phyloP scores from a whole-genome alignment of 2,113 vertebrate genomes.

The Corythoichthys haematopterus region DNA sequence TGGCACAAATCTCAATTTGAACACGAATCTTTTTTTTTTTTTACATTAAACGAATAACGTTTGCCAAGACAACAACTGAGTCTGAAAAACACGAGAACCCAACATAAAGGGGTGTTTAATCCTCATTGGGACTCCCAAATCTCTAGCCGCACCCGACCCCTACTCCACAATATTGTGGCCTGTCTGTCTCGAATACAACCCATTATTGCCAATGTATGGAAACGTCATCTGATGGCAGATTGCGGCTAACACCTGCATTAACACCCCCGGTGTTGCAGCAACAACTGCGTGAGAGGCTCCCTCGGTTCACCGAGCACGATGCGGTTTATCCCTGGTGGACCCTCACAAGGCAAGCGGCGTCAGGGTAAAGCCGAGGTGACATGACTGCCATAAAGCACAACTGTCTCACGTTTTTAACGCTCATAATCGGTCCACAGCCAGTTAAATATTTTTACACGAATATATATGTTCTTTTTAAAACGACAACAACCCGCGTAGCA shows the following conservation, averaged over 20 bases:
- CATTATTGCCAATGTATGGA: background rate
- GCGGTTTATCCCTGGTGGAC: slow-evolving; percentile 34
- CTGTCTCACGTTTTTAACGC: background rate
- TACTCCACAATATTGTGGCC: background rate
- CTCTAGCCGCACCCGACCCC: background rate
- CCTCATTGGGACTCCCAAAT: background rate
- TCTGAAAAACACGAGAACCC: no score
- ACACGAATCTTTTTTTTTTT: no score
- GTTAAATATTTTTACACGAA: background rate
- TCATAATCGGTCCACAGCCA: background rate
- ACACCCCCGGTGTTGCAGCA: slow-evolving; percentile 16
- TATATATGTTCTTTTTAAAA: slow-evolving; percentile 6
- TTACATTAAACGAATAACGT: no score
- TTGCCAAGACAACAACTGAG: background rate
- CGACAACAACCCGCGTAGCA: slow-evolving; percentile 30
- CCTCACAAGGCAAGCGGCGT: slow-evolving; percentile 21
- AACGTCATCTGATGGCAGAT: background rate
- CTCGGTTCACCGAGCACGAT: slow-evolving; percentile 17
- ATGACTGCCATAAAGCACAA: slow-evolving; percentile 41
- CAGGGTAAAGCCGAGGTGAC: slow-evolving; percentile 25
- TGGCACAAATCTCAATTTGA: no score
- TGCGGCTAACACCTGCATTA: slow-evolving; percentile 20
- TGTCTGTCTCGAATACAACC: background rate
- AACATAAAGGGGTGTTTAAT: background rate
- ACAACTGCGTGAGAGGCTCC: slow-evolving; percentile 3